Base-by-base conservation (phyloP, 2,797 vertebrate genomes). In the Lagodon rhomboides region DNA sequence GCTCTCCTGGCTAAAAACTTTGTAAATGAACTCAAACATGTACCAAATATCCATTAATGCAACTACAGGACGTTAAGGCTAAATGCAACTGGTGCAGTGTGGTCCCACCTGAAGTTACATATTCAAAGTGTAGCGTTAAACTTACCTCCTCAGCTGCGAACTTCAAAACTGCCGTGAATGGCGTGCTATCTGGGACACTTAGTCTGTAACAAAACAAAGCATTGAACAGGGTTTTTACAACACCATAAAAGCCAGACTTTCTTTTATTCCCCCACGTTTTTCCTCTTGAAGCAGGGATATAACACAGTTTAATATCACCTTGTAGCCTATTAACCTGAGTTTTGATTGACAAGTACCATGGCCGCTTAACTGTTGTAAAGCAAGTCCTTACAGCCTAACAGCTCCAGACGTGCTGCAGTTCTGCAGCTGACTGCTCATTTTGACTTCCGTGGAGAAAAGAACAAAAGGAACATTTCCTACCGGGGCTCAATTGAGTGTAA, bases 61-160 rank as follows among this genome's bases (percentile, higher is more conserved):
- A 65, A 47, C 6, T 5, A 25, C 5, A 55, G 8, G 8, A 54
- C 7, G 1, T 12, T 25, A 20, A 5, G 6, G 9, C 43, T 69
- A 25, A 69, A 68, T 17, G 3, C 12, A 54, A 27, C 8, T 9
- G 5, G 25, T 25, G 27, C 12, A 41, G 38, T 12, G 41, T 8
- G 38, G 16, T 66, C 11, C 10, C 27, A 62, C 4, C 34, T 13
- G 16, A 38, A 25, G 17, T 20, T 15, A 68, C 9, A 51, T 44
- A 65, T 17, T 23, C 11, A 22, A 5, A 51, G 6, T 18, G 34
- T 2, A 47, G 18, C 20, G 50, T 3, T 10, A 5, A 30, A 0
- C 95, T 95, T 93, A 99, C 98, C 95, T 99, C 98, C 92, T 99
- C 98, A 20, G 98, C 98, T 63, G 98, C 98, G 94, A 99, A 99